Evolutionary conservation across 2,797 vertebrate genomes (phyloP).

Genomic region (Triplophysa yarkandensis): DNA sequence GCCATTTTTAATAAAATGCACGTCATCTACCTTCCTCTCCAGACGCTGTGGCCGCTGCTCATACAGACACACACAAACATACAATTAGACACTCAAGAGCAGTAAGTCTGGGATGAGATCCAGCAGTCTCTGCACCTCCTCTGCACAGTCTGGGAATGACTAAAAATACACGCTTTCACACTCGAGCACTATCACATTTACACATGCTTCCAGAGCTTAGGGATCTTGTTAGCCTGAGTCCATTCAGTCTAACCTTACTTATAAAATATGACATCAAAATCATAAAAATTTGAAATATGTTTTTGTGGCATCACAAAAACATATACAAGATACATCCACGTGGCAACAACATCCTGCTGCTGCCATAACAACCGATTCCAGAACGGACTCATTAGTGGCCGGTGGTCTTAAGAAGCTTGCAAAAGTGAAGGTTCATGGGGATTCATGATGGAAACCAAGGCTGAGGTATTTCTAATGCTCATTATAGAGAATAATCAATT

Average conservation of each 20-base stretch:
- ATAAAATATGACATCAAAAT: constrained; percentile 11
- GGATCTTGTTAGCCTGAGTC: constrained; percentile 7
- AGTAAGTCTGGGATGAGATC: constrained; percentile 68
- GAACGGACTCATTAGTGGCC: constrained; percentile 49
- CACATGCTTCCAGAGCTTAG: constrained; percentile 21
- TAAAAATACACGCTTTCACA: constrained; percentile 69
- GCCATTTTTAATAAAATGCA: not conserved
- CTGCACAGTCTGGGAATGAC: constrained; percentile 69
- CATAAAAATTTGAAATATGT: constrained; percentile 8
- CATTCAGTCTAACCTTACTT: constrained; percentile 16
- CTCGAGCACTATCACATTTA: constrained; percentile 52
- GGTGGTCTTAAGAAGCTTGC: constrained; percentile 51
- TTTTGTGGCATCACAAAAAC: constrained; percentile 15
- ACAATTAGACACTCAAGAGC: constrained; percentile 45
- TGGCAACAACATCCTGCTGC: constrained; percentile 35
- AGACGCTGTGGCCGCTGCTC: constrained; percentile 35
- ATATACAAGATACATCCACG: constrained; percentile 29
- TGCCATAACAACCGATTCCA: constrained; percentile 60
- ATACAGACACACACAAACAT: constrained; percentile 30
- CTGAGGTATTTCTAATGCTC: constrained; percentile 52
- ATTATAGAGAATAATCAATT: constrained; percentile 45
- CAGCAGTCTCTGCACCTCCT: constrained; percentile 69
- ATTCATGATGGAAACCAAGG: constrained; percentile 46
- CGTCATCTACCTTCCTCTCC: constrained; percentile 4
- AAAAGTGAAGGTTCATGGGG: constrained; percentile 31